Evolutionary conservation across 2,113 vertebrate genomes (phyloP), one percentile per base, ranked within the genome.

Genomic region (Neogobius melanostomus): DNA sequence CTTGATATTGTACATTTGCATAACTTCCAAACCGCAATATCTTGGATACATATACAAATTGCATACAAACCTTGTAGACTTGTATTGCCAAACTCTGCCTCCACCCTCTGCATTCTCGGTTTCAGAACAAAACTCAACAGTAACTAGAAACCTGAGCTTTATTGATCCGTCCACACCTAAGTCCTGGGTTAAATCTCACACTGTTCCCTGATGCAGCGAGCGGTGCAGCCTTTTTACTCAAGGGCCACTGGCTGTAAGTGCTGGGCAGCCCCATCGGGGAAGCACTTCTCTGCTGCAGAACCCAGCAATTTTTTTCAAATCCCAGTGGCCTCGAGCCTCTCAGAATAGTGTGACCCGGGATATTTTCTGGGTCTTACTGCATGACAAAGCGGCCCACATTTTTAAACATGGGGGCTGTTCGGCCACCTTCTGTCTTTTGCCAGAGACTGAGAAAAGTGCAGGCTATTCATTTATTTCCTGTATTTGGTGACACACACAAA

Each of bases 351-450:
- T 12, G 21, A 60, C 15, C 15, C 60, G 15, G 60, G 17, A 47
- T 63, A 21, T 47, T 48, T 49, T 0, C 12, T 11, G 48, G 63
- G 50, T 61, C 64, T 28, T 28, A 46, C 17, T 43, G 56, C 50
- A 50, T 59, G 46, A 77, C 63, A 68, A 28, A 54, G 67, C 62
- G 68, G 11, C 65, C 48, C 66, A 43, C 42, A 68, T 50, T 48
- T 44, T 53, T 36, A 36, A 36, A 36, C 28, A 36, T 2, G 3
- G 1, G 2, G 28, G 28, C 28, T 36, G 1, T 2, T 36, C 28
- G 28, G 28, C 28, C 28, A 5, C 28, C 28, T 36, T 36, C 28
- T 36, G 28, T 36, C 28, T 36, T 36, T 36, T 2, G 28, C 28
- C 28, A 2, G 1, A 2, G 28, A 36, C 28, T 36, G 28, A 36